Evolutionary conservation across 2,888 invertebrate genomes (phyloP), one percentile per base, ranked within the genome.

Genomic region (Drosophila subsilvestris): DNA sequence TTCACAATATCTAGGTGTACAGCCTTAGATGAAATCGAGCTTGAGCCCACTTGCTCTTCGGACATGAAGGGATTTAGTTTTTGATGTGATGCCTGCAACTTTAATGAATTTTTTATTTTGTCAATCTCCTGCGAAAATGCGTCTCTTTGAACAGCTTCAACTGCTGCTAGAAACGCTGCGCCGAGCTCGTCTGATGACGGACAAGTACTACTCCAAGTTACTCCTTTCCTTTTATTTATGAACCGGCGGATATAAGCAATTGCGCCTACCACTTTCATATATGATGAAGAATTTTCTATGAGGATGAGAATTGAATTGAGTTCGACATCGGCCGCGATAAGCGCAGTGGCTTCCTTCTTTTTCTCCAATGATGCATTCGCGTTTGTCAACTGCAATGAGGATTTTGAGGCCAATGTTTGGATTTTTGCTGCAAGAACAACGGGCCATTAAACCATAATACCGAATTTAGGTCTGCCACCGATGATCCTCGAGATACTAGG

Each of bases 251-350:
- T 45, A 56, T 6, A 32, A 17, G 45, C 29, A 7, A 56, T 29
- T 10, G 45, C 48, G 22, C 44, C 14, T 18, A 44, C 27, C 20
- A 25, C 44, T 17, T 53, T 55, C 17, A 18, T 43, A 18, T 53
- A 53, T 3, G 29, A 45, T 22, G 29, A 56, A 3, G 7, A 25
- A 17, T 32, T 57, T 37, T 57, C 22, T 48, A 25, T 17, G 12
- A 57, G 1, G 14, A 32, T 29, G 9, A 56, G 18, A 51, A 51
- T 50, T 2, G 51, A 51, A 20, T 17, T 44, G 17, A 17, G 14
- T n/a, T 51, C 44, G 14, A 22, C 22, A 51, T 60, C 20, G 51
- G 51, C 42, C 49, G 27, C 49, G 25, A 58, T 14, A 5, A 43
- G 55, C n/a, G 55, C 55, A 12, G n/a, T 44, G 17, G 27, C 29